Evolutionary conservation across 2,797 vertebrate genomes (phyloP).

Genomic region (Zenarchopterus dispar): DNA sequence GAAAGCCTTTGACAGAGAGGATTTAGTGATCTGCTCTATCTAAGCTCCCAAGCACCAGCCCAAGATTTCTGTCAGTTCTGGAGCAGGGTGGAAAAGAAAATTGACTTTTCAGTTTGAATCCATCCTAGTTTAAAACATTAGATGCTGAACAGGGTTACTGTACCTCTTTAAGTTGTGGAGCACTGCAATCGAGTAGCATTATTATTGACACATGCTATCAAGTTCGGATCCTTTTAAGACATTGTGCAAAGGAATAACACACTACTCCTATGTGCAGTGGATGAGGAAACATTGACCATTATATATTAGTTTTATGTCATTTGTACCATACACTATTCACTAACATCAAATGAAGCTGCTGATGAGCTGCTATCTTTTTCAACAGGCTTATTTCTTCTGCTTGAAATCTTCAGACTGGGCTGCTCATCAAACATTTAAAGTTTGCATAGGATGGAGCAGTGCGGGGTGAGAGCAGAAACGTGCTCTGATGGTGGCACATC

Average conservation of each 20-base stretch:
- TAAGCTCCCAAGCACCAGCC: slow-evolving; percentile 36
- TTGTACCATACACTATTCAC: neutral
- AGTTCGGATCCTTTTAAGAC: no score
- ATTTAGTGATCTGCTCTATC: slow-evolving; percentile 29
- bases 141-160: no score
- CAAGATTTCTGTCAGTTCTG: neutral
- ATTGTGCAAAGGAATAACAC: neutral
- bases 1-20: slow-evolving; percentile 34
- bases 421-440: no score
- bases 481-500: no score
- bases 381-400: neutral
- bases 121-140: neutral
- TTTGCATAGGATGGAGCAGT: no score
- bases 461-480: no score
- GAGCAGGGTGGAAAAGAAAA: neutral
- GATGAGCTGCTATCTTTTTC: no score
- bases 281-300: no score
- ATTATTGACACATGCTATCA: neutral
- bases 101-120: neutral
- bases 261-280: neutral
- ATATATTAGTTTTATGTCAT: neutral
- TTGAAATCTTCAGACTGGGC: neutral
- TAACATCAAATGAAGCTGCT: neutral
- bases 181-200: neutral
- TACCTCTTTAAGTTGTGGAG: neutral